Evolutionary conservation across 37 sponge, comb jelly and placozoan genomes (phyloP).

Genomic region (Chondrilla cf. caribensis): DNA sequence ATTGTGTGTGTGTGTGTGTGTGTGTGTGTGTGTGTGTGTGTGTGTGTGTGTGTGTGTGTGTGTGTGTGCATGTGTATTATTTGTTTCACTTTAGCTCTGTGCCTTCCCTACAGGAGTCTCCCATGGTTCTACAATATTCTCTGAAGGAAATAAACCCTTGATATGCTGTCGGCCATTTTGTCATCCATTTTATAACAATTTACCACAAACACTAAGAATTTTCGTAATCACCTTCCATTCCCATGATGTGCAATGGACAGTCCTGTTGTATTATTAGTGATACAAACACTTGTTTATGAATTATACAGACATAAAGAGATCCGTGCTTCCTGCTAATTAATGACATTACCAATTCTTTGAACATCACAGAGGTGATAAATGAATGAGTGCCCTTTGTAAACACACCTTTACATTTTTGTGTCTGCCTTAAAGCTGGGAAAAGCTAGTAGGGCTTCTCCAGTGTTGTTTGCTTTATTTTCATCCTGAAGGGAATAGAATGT

Average conservation of each 20-base stretch:
- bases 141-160: slow-evolving; percentile 25
- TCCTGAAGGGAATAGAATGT: neutral
- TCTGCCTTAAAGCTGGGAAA: neutral
- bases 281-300: neutral
- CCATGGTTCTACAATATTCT: slow-evolving; percentile 51
- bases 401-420: neutral
- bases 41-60: slow-evolving; percentile 22
- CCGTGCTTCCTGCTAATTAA: slow-evolving; percentile 5
- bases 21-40: slow-evolving; percentile 22
- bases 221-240: neutral
- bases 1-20: slow-evolving; percentile 9
- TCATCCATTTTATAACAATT: neutral
- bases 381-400: neutral
- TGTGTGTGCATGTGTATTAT: neutral
- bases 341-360: neutral
- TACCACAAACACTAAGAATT: neutral
- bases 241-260: neutral
- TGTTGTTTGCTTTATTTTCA: neutral
- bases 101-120: slow-evolving; percentile 43
- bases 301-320: neutral
- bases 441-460: neutral
- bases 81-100: neutral
- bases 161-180: neutral
- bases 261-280: neutral
- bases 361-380: neutral